phyloP scores from a whole-genome alignment of 1,140 invertebrate genomes.

The Papilio xuthus region DNA sequence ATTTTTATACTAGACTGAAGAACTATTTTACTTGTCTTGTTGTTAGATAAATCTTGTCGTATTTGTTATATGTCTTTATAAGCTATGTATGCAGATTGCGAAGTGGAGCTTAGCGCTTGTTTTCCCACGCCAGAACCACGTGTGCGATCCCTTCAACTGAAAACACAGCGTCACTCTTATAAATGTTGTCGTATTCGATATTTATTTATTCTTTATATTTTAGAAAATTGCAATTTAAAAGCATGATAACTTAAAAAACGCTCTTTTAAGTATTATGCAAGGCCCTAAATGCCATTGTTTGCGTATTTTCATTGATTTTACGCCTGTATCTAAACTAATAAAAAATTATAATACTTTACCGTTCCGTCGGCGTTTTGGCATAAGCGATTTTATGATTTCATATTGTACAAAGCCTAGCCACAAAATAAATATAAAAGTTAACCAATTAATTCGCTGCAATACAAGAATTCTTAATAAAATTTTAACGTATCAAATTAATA shows the following conservation, averaged over 20 bases:
- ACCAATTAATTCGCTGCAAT: no score
- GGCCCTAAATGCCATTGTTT: no score
- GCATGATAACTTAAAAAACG: not conserved
- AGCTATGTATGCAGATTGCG: not conserved
- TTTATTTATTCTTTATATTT: not conserved
- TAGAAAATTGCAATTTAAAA: not conserved
- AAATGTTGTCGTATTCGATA: not conserved
- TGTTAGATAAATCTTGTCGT: not conserved
- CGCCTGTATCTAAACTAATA: no score
- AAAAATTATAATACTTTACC: no score
- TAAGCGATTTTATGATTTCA: not conserved
- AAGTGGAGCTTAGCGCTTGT: not conserved
- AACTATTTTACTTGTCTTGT: not conserved
- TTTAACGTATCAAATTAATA: not conserved
- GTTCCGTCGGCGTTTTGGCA: not conserved
- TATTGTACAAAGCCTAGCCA: not conserved
- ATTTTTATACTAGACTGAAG: not conserved
- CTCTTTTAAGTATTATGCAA: not conserved
- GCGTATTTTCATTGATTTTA: no score
- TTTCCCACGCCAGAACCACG: not conserved
- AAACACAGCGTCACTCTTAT: not conserved
- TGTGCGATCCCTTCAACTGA: not conserved
- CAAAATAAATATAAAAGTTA: no score
- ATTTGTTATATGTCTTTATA: not conserved
- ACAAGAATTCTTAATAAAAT: not conserved